Evolutionary conservation across 2,888 invertebrate genomes (phyloP).

Genomic region (Drosophila algonquin): DNA sequence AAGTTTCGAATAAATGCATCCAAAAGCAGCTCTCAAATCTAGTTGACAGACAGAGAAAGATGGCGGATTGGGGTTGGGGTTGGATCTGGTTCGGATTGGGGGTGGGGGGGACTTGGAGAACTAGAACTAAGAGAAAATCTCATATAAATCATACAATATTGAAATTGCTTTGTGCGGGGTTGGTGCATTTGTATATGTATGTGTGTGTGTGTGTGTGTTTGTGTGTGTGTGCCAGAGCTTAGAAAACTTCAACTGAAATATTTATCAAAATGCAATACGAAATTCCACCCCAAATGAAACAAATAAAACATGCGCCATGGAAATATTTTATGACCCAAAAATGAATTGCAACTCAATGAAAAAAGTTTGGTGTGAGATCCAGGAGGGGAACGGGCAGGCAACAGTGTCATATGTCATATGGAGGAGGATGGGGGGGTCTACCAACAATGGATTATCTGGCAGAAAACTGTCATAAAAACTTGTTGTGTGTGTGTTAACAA

Average conservation of each 20-base stretch:
- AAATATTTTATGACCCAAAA: constrained; percentile 50
- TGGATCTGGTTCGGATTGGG: not conserved
- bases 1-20: constrained; percentile 53
- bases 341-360: constrained; percentile 64
- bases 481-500: constrained; percentile 48
- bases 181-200: constrained; percentile 5
- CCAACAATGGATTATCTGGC: constrained; percentile 34
- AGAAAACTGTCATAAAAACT: constrained; percentile 49
- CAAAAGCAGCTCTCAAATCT: constrained; percentile 29
- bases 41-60: not conserved
- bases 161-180: constrained; percentile 36
- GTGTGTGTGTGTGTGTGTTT: constrained; percentile 14
- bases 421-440: not conserved
- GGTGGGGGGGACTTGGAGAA: not conserved
- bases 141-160: constrained; percentile 58
- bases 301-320: constrained; percentile 65
- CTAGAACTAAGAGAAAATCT: constrained; percentile 42
- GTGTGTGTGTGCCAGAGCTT: constrained; percentile 29
- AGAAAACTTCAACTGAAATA: constrained; percentile 61
- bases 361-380: constrained; percentile 20
- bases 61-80: not conserved
- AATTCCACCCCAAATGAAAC: constrained; percentile 44
- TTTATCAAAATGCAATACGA: constrained; percentile 63
- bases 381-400: not conserved
- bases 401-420: too few relatives aligned